phyloP scores from a whole-genome alignment of 1,140 invertebrate genomes.

The Batillaria attramentaria region DNA sequence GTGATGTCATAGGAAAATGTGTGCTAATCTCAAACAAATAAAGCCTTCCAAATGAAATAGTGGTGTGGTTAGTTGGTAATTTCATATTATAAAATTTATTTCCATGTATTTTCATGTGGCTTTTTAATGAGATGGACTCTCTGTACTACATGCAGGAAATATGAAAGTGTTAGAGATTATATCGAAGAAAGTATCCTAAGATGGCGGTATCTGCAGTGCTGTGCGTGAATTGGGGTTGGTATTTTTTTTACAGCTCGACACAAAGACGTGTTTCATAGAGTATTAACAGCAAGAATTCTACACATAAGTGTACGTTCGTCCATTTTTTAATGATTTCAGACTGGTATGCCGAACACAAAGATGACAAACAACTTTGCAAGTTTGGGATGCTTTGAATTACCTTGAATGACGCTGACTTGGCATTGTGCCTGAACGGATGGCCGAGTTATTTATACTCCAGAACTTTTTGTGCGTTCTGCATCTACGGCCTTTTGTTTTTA shows the following conservation, averaged over 20 bases:
- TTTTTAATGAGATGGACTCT: no score
- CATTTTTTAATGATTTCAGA: no score
- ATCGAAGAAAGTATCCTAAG: conserved; percentile 68
- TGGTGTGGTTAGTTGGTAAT: no score
- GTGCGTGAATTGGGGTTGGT: conserved; percentile 89
- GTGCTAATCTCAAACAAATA: conserved; percentile 11
- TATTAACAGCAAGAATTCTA: neutral
- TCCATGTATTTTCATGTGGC: no score
- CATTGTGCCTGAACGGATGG: conserved; percentile 12
- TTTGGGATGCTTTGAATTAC: conserved; percentile 19
- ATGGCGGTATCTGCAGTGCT: conserved; percentile 96
- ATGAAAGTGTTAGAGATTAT: conserved; percentile 14
- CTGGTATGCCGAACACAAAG: neutral
- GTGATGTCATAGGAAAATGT: conserved; percentile 22
- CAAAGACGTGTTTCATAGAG: neutral
- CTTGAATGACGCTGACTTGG: conserved; percentile 31
- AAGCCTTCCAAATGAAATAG: no score
- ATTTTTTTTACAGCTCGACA: neutral
- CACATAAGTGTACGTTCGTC: neutral
- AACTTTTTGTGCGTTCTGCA: no score
- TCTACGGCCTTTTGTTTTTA: no score
- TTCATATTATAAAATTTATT: no score
- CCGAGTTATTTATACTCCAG: conserved; percentile 14
- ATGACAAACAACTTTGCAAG: conserved; percentile 18
- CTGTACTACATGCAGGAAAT: no score